A percentile compares a stretch with the other conserved stretches of the same genome.
phyloP scores from a whole-genome alignment of 2,888 invertebrate genomes.

The Rotaria sp. region DNA sequence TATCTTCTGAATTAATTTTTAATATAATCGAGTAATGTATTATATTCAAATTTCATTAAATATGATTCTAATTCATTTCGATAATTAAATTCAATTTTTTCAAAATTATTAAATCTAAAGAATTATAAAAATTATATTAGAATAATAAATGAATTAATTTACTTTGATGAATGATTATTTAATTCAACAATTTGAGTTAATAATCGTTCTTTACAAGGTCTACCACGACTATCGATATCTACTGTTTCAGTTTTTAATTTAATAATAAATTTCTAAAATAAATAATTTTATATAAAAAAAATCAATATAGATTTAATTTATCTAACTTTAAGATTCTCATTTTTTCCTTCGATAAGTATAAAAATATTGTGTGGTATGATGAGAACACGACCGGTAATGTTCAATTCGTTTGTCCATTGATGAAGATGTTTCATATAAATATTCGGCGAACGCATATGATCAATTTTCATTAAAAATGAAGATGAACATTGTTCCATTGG shows the following conservation, averaged over 20 bases:
- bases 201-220: conserved; percentile 31
- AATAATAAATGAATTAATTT: not conserved
- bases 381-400: not conserved
- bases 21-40: not conserved
- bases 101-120: not conserved
- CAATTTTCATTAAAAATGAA: not conserved
- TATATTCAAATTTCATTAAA: not conserved
- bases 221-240: conserved; percentile 25
- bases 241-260: conserved; percentile 28
- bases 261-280: conserved; percentile 12
- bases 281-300: not conserved
- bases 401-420: conserved; percentile 10
- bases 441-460: conserved; percentile 30
- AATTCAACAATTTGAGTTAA: not conserved
- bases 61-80: not conserved
- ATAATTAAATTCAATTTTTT: not conserved
- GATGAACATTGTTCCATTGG: not conserved
- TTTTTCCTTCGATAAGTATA: not conserved
- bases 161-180: not conserved
- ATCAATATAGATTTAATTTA: not conserved
- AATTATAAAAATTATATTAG: not conserved
- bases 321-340: not conserved
- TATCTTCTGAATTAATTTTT: too few relatives aligned
- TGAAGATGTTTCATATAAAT: conserved; percentile 30
- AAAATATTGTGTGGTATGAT: not conserved